Conservation (phyloP, 2,797 vertebrate genomes). For the Meda fulgida region DNA sequence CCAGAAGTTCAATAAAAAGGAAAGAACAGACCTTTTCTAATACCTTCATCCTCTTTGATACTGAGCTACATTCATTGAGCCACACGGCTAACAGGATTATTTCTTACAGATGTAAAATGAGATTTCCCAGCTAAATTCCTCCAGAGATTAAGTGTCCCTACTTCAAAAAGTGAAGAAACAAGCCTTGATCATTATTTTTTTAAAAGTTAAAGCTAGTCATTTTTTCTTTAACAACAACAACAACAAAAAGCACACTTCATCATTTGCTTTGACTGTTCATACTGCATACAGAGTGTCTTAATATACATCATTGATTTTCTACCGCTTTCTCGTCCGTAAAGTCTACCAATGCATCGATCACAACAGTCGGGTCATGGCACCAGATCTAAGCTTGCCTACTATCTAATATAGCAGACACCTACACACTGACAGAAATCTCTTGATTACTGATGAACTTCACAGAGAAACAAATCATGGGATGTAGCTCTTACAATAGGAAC, state of each 20-base stretch:
- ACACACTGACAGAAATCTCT: conserved; percentile 37
- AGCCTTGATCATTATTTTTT: conserved; percentile 29
- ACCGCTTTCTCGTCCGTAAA: conserved; percentile 18
- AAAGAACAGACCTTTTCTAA: conserved; percentile 13
- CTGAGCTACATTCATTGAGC: conserved; percentile 12
- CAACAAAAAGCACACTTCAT: conserved; percentile 18
- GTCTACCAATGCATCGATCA: conserved; percentile 45
- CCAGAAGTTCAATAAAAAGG: conserved; percentile 15
- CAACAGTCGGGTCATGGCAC: conserved; percentile 36
- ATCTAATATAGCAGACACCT: conserved; percentile 15
- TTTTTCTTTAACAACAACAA: background rate
- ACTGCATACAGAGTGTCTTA: conserved; percentile 39
- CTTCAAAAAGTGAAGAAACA: conserved; percentile 15
- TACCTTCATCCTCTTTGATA: conserved; percentile 17
- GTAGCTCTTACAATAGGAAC: conserved; percentile 23
- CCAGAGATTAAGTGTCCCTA: conserved; percentile 34
- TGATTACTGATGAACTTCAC: conserved; percentile 24
- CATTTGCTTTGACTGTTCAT: conserved; percentile 21
- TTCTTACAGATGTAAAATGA: conserved; percentile 50
- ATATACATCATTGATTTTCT: conserved; percentile 49
- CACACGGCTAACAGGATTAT: background rate
- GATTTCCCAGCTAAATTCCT: conserved; percentile 53
- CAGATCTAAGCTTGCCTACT: conserved; percentile 13
- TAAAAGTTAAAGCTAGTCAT: background rate
- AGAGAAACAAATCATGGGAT: conserved; percentile 21